Evolutionary conservation across 2,888 invertebrate genomes (phyloP), one percentile per base, ranked within the genome.

Genomic region (Lissonota sp.): DNA sequence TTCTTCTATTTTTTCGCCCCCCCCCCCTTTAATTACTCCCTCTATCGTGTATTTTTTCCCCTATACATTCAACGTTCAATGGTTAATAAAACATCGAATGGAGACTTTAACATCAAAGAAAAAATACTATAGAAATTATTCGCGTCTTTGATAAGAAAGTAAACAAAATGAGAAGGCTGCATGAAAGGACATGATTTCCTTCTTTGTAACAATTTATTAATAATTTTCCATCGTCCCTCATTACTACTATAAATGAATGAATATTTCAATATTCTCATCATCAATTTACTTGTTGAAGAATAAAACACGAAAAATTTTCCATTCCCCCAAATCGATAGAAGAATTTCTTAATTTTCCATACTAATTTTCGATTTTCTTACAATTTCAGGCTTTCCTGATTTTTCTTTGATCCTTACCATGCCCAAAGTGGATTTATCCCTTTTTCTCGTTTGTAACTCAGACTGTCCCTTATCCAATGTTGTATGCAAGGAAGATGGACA

Each of bases 381-480:
- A 26, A 26, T 26, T 26, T 26, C 26, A 26, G 26, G 5, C n/a
- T 37, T 14, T 10, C 3, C 46, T 1, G 42, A 1, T 6, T 8
- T 46, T 55, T n/a, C 60, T 39, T 1, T 10, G 8, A 62, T 10
- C 37, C 88, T 87, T 88, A 94, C 94, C 94, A 94, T 57, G 92
- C 93, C 94, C 94, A 94, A 12, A 86, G 67, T 5, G 86, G 89
- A 53, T 78, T 81, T 53, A 89, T 88, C 71, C 87, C 90, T 80
- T 85, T 92, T 85, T 86, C 95, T 86, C 95, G 95, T 87, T 96
- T 95, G 84, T 96, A 95, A 78, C 94, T 95, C 69, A 98, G 94
- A 86, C 97, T 97, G 90, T 99, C 98, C 87, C 96, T 96, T 0
- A 97, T 96, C 99, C 99, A 99, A 89, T 97, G 96, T 91, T 97